Evolutionary conservation across 92 coral and sea anemone genomes (phyloP).

Genomic region (Porites lobata): DNA sequence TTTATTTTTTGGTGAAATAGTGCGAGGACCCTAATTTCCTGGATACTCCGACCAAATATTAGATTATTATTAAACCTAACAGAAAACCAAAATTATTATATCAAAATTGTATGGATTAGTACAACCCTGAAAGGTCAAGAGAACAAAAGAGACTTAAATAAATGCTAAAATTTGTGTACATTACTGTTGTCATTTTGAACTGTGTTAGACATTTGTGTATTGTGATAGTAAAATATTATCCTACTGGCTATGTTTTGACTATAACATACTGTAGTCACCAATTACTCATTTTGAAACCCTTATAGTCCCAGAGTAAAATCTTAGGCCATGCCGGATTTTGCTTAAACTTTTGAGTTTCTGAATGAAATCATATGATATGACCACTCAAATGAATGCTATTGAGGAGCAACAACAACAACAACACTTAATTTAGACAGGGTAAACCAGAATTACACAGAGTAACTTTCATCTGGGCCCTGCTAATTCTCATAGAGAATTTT

Average conservation of each 20-base stretch:
- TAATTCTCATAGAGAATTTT: slow-evolving; percentile 5
- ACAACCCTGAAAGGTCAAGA: slow-evolving; percentile 25
- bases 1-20: slow-evolving; percentile 15
- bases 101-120: background rate
- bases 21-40: slow-evolving; percentile 16
- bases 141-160: background rate
- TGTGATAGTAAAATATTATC: background rate
- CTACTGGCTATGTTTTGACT: slow-evolving; percentile 9
- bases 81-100: slow-evolving; percentile 16
- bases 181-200: slow-evolving; percentile 14
- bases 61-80: slow-evolving; percentile 12
- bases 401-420: slow-evolving; percentile 7
- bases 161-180: slow-evolving; percentile 1
- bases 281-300: slow-evolving; percentile 1
- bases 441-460: background rate
- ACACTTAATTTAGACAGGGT: slow-evolving; percentile 16
- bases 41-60: slow-evolving; percentile 5
- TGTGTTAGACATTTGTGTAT: slow-evolving; percentile 4
- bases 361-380: background rate
- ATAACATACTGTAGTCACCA: background rate
- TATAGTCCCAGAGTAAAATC: slow-evolving; percentile 14
- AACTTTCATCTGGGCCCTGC: background rate
- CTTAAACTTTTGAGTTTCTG: slow-evolving; percentile 6
- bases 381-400: slow-evolving; percentile 20
- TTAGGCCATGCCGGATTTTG: background rate